Conservation (phyloP, 2,888 invertebrate species). For the Sarcophaga caerulescens region DNA sequence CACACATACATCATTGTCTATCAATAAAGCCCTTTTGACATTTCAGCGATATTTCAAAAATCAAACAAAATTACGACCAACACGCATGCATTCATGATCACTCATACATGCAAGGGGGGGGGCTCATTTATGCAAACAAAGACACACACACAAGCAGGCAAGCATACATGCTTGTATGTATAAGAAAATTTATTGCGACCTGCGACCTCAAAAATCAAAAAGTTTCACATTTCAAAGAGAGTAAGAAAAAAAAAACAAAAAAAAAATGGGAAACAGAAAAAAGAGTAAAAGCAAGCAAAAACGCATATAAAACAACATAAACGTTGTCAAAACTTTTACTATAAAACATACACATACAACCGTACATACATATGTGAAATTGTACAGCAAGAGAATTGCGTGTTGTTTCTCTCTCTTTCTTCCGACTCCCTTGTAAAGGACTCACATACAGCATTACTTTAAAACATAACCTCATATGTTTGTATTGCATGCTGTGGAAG, state of each 20-base stretch:
- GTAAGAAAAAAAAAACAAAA: neutral
- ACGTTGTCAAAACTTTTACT: constrained; percentile 56
- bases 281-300: constrained; percentile 22
- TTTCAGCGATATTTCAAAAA: constrained; percentile 67
- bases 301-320: constrained; percentile 66
- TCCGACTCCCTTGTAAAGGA: neutral
- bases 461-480: neutral
- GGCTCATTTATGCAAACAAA: constrained; percentile 21
- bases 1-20: constrained; percentile 62
- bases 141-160: neutral
- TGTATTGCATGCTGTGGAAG: neutral
- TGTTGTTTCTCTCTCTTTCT: neutral
- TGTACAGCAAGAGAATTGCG: neutral
- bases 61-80: constrained; percentile 66
- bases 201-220: constrained; percentile 67
- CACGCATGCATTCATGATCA: constrained; percentile 45
- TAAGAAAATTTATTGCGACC: constrained; percentile 66
- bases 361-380: neutral
- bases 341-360: neutral
- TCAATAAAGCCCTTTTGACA: constrained; percentile 66
- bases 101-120: constrained; percentile 1
- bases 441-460: neutral
- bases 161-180: neutral
- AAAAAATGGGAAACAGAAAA: too few species aligned
- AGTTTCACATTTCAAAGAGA: constrained; percentile 55